Percentiles rank a stretch among this genome's conserved stretches.
Evolutionary conservation across 2,797 vertebrate species (phyloP).

Genomic region (Siniperca obscura): DNA sequence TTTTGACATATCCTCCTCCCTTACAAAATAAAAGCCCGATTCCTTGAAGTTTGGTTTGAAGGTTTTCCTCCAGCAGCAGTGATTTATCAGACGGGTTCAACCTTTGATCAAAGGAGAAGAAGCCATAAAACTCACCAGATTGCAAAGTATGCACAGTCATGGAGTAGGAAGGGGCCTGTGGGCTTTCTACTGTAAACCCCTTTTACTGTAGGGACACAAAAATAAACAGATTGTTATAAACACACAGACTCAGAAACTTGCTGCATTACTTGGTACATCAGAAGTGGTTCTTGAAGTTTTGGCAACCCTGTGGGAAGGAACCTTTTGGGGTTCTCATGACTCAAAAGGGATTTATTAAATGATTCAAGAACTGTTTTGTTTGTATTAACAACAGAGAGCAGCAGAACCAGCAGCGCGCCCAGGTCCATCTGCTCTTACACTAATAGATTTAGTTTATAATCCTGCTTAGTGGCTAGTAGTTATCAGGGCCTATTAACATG

Average conservation of each 20-base stretch:
- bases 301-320: not conserved
- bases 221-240: not conserved
- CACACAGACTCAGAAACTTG: not conserved
- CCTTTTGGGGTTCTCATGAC: not conserved
- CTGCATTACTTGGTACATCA: not conserved
- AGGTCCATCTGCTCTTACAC: slow-evolving; percentile 37
- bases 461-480: not conserved
- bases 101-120: not conserved
- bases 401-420: not conserved
- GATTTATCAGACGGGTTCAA: not conserved
- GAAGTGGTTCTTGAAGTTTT: not conserved
- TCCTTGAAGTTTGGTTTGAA: too few species aligned
- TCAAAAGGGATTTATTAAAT: not conserved
- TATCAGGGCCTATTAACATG: slow-evolving; percentile 20
- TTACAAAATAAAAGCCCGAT: not conserved
- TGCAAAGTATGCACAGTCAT: not conserved
- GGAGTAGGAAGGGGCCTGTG: not conserved
- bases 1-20: not conserved
- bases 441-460: slow-evolving; percentile 11
- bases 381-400: not conserved
- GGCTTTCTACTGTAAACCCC: not conserved
- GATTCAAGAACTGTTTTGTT: slow-evolving; percentile 8
- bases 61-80: not conserved
- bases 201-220: not conserved
- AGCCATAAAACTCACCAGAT: not conserved